Base-by-base conservation (phyloP, 1,140 invertebrate species). In the Lycorma delicatula region DNA sequence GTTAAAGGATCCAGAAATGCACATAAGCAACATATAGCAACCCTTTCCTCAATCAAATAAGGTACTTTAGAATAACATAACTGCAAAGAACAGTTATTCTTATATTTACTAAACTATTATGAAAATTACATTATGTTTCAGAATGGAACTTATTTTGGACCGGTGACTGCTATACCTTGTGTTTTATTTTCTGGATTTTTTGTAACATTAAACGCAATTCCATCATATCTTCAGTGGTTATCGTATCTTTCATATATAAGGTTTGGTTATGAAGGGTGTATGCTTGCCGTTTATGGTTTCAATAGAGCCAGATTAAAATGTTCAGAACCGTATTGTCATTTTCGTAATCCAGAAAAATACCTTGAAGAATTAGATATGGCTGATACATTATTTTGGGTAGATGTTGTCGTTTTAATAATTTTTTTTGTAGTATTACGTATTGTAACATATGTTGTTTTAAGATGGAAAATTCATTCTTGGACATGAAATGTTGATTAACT, bases 171-270 rank as follows among this genome's bases (percentile, higher is more conserved):
- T 0, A 59, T 64, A 7, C 63, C 60, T 13, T 85, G 89, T 1
- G 93, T 91, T 31, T 78, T 91, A 18, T 89, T 97, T 65, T 89
- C 93, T 0, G 93, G 93, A 0, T 97, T 97, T 72, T 94, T 93
- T 67, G 85, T 95, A 3, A 84, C 86, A 11, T 84, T 92, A 62
- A 81, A 84, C 31, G 91, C 93, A 57, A 95, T 93, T 2, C 93
- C 93, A 0, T 67, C 73, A 0, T 75, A 81, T 3, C 88, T 97
- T 65, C 81, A 85, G 54, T 95, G 92, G 91, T 74, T 97, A 54
- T 91, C 91, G 62, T 86, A 93, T 67, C 76, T 92, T 44, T 93
- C 90, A 3, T 97, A 95, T 68, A 89, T 93, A 67, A 79, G 93
- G 90, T 31, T 83, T 87, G 7, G 58, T 6, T 96, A 95, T 70